Conservation (phyloP, 2,888 invertebrate genomes). For the Aleiodes alternator region DNA sequence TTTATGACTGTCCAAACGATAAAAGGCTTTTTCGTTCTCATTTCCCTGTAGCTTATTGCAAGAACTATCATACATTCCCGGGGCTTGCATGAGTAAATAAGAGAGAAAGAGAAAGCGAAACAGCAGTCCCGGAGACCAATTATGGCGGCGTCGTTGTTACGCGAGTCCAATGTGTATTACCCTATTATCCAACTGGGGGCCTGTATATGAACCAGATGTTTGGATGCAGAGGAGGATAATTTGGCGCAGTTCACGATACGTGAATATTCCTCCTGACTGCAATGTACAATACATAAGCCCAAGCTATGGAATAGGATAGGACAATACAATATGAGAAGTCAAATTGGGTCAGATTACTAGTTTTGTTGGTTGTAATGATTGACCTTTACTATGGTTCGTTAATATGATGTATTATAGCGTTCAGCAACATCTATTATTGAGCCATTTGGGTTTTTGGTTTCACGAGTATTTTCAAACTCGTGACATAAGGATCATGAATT, state of each 20-base stretch:
- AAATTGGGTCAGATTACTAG: constrained; percentile 37
- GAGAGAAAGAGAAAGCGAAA: constrained; percentile 35
- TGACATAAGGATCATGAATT: too few relatives aligned
- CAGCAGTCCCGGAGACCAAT: constrained; percentile 53
- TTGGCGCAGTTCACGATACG: constrained; percentile 54
- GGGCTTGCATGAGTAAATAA: constrained; percentile 3
- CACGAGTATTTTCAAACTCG: too few relatives aligned
- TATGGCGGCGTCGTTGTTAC: constrained; percentile 57
- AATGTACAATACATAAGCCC: constrained; percentile 23
- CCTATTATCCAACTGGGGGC: constrained; percentile 62
- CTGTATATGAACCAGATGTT: constrained; percentile 62
- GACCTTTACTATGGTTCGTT: neutral
- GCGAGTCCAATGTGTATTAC: constrained; percentile 62
- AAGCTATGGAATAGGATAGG: constrained; percentile 8
- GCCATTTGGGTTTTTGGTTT: neutral
- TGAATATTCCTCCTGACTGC: constrained; percentile 47
- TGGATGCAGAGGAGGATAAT: constrained; percentile 61
- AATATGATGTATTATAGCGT: neutral
- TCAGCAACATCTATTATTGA: neutral
- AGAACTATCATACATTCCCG: neutral
- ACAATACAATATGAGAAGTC: constrained; percentile 33
- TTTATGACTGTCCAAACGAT: constrained; percentile 39
- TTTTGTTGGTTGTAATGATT: constrained; percentile 31
- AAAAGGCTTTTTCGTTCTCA: constrained; percentile 39
- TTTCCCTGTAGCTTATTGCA: constrained; percentile 40